phyloP scores from a whole-genome alignment of 2,888 invertebrate genomes.

The Agriotes lineatus region DNA sequence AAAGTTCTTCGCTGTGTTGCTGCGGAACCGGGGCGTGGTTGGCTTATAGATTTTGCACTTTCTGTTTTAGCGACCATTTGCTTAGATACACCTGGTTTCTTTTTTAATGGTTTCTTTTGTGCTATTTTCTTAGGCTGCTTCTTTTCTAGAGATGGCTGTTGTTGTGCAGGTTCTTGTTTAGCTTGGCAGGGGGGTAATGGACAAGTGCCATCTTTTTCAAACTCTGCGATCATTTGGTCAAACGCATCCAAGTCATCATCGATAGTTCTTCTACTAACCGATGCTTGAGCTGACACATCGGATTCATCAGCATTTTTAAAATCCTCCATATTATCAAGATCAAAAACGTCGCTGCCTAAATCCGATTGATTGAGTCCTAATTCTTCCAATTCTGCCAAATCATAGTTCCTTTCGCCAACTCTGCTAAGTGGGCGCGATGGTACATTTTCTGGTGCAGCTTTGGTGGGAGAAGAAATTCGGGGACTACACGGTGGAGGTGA shows the following conservation, averaged over 20 bases:
- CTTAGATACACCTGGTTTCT: no score
- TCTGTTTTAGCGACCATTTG: no score
- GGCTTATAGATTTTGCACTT: no score
- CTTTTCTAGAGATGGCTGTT: no score
- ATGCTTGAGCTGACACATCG: not conserved
- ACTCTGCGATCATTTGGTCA: slow-evolving; percentile 24
- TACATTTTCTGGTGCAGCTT: not conserved
- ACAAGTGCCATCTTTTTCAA: slow-evolving; percentile 4
- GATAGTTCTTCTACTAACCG: not conserved
- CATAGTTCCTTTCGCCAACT: not conserved
- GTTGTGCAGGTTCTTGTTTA: no score
- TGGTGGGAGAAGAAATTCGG: not conserved
- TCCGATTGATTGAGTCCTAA: not conserved
- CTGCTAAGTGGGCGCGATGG: not conserved
- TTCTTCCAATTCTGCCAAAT: not conserved
- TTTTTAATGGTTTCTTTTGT: no score
- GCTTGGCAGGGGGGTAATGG: no score
- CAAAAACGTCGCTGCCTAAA: not conserved
- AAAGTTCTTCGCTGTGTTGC: no score
- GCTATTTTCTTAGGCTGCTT: no score
- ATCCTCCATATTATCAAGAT: not conserved
- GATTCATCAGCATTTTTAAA: not conserved
- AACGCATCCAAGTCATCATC: slow-evolving; percentile 18
- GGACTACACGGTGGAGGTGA: not conserved
- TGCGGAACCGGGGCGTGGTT: no score